Conservation (phyloP, 2,797 vertebrate genomes). For the Anniella stebbinsi region DNA sequence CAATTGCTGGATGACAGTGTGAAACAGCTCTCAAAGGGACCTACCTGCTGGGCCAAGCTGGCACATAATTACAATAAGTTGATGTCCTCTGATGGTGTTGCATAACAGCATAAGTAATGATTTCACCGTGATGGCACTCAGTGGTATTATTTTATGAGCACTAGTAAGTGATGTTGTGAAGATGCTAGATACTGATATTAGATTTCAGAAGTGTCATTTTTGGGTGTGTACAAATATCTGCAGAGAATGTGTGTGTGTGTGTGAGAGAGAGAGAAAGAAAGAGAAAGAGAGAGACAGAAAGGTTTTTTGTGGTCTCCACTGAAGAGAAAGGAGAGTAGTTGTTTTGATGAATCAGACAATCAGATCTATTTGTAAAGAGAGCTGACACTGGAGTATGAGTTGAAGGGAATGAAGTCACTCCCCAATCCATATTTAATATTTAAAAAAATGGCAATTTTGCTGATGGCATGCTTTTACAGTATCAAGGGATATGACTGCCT, state of each 20-base stretch:
- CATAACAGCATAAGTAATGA: not conserved
- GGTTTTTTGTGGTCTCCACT: not conserved
- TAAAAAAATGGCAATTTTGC: not conserved
- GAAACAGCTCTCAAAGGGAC: not conserved
- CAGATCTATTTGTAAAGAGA: slow-evolving; percentile 1
- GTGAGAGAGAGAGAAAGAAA: too few species aligned
- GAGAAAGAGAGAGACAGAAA: not conserved
- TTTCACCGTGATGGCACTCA: slow-evolving; percentile 6
- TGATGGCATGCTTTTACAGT: not conserved
- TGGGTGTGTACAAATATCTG: not conserved
- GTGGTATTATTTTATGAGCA: not conserved
- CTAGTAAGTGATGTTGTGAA: not conserved
- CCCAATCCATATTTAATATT: not conserved
- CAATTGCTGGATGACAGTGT: not conserved
- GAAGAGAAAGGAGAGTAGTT: not conserved
- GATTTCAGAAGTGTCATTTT: slow-evolving; percentile 15
- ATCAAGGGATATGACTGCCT: not conserved
- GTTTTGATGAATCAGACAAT: not conserved
- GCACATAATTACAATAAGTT: not conserved
- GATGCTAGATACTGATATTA: not conserved
- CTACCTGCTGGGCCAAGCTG: not conserved
- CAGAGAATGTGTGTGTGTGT: too few species aligned
- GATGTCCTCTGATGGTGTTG: not conserved
- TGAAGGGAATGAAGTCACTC: not conserved
- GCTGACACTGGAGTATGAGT: not conserved